phyloP scores from a whole-genome alignment of 2,113 vertebrate species.

The Peromyscus polionotus region DNA sequence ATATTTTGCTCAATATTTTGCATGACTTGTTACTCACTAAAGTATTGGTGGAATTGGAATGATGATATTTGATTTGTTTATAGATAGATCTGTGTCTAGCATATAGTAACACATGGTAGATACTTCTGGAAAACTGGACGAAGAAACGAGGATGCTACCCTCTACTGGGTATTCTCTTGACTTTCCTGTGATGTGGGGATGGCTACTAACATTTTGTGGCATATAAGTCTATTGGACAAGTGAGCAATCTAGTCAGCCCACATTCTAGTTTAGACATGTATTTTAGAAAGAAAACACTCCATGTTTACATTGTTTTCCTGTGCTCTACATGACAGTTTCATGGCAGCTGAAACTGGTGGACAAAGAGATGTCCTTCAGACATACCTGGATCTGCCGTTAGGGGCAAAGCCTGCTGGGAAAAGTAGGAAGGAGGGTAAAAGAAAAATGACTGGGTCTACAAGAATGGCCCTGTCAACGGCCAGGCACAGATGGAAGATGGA shows the following conservation, averaged over 20 bases:
- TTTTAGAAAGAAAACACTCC: constrained; percentile 64
- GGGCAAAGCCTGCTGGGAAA: neutral
- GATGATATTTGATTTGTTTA: neutral
- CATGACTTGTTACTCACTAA: constrained; percentile 53
- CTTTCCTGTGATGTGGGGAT: constrained; percentile 23
- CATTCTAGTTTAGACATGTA: constrained; percentile 74
- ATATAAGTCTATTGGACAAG: constrained; percentile 63
- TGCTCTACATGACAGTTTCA: neutral
- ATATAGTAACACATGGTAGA: neutral
- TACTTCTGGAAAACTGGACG: neutral
- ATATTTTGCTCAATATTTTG: neutral
- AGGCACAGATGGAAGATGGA: neutral
- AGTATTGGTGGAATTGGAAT: neutral
- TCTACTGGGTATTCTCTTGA: constrained; percentile 57
- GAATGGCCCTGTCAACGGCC: neutral
- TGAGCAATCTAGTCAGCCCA: constrained; percentile 69
- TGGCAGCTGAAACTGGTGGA: neutral
- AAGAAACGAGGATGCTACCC: neutral
- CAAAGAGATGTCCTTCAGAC: neutral
- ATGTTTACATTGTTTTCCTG: neutral
- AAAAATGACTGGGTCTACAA: neutral
- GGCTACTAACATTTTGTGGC: constrained; percentile 76
- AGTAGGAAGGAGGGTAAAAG: neutral
- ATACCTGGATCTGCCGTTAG: neutral
- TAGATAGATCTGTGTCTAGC: neutral